phyloP scores from a whole-genome alignment of 2,888 invertebrate species.

The Mycalesis mineus region DNA sequence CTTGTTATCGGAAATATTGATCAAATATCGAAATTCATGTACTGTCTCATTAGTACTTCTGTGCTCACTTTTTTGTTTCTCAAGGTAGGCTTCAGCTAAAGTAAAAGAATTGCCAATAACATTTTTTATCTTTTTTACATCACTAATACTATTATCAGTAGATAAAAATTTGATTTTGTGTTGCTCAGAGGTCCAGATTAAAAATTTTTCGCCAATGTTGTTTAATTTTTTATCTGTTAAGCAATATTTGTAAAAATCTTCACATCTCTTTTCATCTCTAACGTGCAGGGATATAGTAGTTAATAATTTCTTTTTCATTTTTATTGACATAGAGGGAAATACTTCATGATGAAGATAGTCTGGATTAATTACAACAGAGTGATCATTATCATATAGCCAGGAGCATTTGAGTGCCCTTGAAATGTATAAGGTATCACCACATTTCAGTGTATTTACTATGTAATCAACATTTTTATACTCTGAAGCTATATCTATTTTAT shows the following conservation, averaged over 20 bases:
- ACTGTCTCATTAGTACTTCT: neutral
- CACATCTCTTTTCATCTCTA: conserved; percentile 38
- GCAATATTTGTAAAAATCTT: conserved; percentile 48
- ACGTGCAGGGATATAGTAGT: conserved; percentile 39
- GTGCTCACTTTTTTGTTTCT: conserved; percentile 1
- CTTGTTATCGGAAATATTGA: conserved; percentile 36
- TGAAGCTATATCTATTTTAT: conserved; percentile 57
- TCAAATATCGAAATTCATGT: conserved; percentile 33
- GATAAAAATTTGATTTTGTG: conserved; percentile 44
- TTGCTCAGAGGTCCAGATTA: conserved; percentile 41
- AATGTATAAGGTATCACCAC: conserved; percentile 49
- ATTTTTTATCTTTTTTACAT: conserved; percentile 27
- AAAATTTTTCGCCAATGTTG: conserved; percentile 46
- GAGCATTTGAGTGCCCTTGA: conserved; percentile 49
- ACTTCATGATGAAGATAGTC: conserved; percentile 46
- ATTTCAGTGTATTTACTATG: conserved; percentile 48
- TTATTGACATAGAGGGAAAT: conserved; percentile 54
- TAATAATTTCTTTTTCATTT: conserved; percentile 53
- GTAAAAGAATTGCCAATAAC: conserved; percentile 44
- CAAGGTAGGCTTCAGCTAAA: conserved; percentile 36
- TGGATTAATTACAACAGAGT: conserved; percentile 42
- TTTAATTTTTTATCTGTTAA: conserved; percentile 9
- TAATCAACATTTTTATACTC: conserved; percentile 48
- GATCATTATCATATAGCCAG: conserved; percentile 48
- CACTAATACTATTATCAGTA: conserved; percentile 15